Evolutionary conservation across 2,888 invertebrate species (phyloP).

Genomic region (Salticus scenicus): DNA sequence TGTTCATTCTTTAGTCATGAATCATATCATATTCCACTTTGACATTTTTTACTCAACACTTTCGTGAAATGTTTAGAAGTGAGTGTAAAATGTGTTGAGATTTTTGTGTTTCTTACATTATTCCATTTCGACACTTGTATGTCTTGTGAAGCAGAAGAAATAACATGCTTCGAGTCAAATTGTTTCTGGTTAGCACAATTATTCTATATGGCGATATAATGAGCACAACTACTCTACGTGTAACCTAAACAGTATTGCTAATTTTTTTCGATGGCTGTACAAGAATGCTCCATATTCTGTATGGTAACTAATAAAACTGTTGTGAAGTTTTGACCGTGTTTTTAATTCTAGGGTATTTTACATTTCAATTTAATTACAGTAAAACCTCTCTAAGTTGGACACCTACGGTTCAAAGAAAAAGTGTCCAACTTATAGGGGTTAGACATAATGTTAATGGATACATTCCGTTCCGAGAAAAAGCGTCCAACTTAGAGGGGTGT

Average conservation of each 20-base stretch:
- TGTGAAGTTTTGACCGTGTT: constrained; percentile 61
- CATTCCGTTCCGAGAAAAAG: too few relatives aligned
- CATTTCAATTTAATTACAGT: too few relatives aligned
- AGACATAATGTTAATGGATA: too few relatives aligned
- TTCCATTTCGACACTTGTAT: constrained; percentile 66
- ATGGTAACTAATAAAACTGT: constrained; percentile 70
- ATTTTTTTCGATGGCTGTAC: constrained; percentile 69
- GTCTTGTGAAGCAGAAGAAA: constrained; percentile 66
- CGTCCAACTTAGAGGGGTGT: too few relatives aligned
- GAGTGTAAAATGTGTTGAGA: constrained; percentile 64
- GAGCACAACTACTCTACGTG: constrained; percentile 69
- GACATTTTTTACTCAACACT: constrained; percentile 67
- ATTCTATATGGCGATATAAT: constrained; percentile 66
- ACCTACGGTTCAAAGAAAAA: too few relatives aligned
- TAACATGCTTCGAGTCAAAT: constrained; percentile 66
- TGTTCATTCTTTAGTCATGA: constrained; percentile 61
- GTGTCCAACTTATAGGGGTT: too few relatives aligned
- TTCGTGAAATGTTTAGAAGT: constrained; percentile 65
- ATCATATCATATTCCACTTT: constrained; percentile 66
- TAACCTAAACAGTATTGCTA: constrained; percentile 70
- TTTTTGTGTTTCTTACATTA: constrained; percentile 64
- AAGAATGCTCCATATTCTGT: constrained; percentile 68
- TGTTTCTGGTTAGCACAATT: constrained; percentile 70
- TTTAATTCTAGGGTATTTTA: constrained; percentile 12
- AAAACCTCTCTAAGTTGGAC: too few relatives aligned